These are phyloP conservation scores for Camponotus pennsylvanicus DNA, from an alignment of 1,140 invertebrate species.

Conservation along the genomic window DNA sequence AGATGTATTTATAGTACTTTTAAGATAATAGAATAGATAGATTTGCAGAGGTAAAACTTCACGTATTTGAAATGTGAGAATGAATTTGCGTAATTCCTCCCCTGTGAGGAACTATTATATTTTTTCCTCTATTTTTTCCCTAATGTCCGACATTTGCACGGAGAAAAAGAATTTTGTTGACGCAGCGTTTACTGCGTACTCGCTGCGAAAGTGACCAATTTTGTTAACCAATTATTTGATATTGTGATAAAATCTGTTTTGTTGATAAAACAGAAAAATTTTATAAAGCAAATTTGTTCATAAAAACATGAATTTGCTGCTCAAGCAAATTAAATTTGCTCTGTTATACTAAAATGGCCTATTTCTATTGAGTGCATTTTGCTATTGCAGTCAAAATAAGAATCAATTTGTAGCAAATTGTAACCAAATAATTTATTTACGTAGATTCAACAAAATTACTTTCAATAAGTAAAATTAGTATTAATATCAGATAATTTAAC, in stretches of 20 bases:
- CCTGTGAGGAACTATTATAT: neutral
- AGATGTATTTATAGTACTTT: neutral
- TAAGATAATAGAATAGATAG: constrained; percentile 7
- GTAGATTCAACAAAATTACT: too few relatives aligned
- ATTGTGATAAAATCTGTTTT: constrained; percentile 5
- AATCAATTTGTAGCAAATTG: neutral
- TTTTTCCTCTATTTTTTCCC: neutral
- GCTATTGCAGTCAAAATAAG: neutral
- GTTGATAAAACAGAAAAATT: constrained; percentile 31
- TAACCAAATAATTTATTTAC: too few relatives aligned
- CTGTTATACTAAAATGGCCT: neutral
- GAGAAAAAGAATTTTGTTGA: constrained; percentile 18
- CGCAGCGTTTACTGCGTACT: neutral
- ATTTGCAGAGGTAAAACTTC: neutral
- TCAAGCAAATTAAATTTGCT: constrained; percentile 15
- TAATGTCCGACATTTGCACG: neutral
- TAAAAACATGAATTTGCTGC: constrained; percentile 9
- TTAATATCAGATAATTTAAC: neutral
- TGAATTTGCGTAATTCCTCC: neutral
- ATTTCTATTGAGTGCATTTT: neutral
- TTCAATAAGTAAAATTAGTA: too few relatives aligned
- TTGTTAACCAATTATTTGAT: constrained; percentile 24
- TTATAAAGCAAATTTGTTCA: constrained; percentile 32
- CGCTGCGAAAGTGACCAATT: constrained; percentile 23
- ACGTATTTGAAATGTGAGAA: neutral